A percentile compares a stretch with the other conserved stretches of the same genome.
Evolutionary conservation across 2,113 vertebrate species (phyloP).

Genomic region (Astur gentilis): DNA sequence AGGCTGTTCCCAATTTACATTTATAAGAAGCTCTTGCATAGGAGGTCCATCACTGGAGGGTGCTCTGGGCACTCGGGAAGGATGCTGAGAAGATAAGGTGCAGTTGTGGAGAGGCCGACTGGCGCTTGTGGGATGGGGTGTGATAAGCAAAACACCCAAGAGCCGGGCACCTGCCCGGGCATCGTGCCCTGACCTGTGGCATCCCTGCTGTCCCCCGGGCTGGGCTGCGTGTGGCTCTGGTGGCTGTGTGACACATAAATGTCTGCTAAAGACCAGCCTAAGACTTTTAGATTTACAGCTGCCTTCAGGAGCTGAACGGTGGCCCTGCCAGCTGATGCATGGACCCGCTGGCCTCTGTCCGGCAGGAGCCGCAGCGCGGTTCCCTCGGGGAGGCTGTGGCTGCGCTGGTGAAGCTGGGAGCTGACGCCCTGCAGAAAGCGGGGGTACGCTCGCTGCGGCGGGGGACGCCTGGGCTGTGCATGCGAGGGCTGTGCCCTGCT

Average conservation of each 20-base stretch:
- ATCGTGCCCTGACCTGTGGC: fast-evolving
- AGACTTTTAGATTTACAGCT: neutral
- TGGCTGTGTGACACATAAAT: neutral
- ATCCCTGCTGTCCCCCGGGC: neutral
- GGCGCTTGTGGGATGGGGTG: fast-evolving
- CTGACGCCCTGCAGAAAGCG: neutral
- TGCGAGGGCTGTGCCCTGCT: neutral
- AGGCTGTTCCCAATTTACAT: constrained; percentile 61
- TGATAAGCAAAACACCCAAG: neutral
- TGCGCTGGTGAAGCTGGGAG: neutral
- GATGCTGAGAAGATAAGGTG: neutral
- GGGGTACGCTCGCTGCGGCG: neutral
- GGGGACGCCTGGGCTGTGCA: neutral
- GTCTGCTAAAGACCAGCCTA: neutral
- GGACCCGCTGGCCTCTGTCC: neutral
- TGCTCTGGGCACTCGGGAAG: neutral
- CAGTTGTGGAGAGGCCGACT: neutral
- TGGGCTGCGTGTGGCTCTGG: fast-evolving
- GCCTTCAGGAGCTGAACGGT: neutral
- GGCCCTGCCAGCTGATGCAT: fast-evolving
- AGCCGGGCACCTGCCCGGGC: neutral
- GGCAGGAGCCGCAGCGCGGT: fast-evolving
- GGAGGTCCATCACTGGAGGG: constrained; percentile 4
- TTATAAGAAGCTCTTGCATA: constrained; percentile 11
- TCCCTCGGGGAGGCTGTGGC: neutral